Conservation (phyloP, 2,797 vertebrate genomes). For the Chlorospingus flavigularis region DNA sequence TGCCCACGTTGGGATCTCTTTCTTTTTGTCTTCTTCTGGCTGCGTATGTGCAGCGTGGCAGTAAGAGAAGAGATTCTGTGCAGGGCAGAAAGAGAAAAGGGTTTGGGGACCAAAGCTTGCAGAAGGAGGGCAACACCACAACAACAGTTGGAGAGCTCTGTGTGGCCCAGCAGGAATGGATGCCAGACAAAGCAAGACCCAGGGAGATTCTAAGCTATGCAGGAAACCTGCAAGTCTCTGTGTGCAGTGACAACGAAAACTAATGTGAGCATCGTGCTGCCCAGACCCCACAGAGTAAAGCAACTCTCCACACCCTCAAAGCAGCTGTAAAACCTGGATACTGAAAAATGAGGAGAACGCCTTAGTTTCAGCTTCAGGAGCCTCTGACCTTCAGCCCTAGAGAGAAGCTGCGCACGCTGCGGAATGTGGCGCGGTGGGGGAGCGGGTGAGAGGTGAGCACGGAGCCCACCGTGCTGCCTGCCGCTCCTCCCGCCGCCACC, state of each 20-base stretch:
- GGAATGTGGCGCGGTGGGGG: neutral
- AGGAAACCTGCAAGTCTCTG: neutral
- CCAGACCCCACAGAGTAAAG: neutral
- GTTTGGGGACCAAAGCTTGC: neutral
- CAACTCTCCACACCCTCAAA: neutral
- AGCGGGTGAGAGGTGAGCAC: neutral
- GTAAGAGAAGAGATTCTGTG: constrained; percentile 78
- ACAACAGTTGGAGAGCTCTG: neutral
- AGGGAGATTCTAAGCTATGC: neutral
- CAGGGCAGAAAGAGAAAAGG: neutral
- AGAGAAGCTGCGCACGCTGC: neutral
- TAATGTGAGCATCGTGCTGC: neutral
- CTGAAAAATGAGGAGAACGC: neutral
- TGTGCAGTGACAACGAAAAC: neutral
- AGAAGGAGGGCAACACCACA: neutral
- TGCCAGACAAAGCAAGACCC: rapidly evolving
- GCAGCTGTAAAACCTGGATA: neutral
- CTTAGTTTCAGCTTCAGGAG: neutral
- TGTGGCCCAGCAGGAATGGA: neutral
- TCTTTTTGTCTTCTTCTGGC: constrained; percentile 74
- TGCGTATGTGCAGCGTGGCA: constrained; percentile 80
- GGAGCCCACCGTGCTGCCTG: neutral
- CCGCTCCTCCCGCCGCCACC: too few relatives aligned
- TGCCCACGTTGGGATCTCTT: constrained; percentile 63
- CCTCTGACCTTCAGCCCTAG: neutral